A percentile compares a stretch with the other conserved stretches of the same genome.
These are phyloP conservation scores for Nixonia krombeini DNA, from an alignment of 1,140 invertebrate species.

Conservation along the genomic window DNA sequence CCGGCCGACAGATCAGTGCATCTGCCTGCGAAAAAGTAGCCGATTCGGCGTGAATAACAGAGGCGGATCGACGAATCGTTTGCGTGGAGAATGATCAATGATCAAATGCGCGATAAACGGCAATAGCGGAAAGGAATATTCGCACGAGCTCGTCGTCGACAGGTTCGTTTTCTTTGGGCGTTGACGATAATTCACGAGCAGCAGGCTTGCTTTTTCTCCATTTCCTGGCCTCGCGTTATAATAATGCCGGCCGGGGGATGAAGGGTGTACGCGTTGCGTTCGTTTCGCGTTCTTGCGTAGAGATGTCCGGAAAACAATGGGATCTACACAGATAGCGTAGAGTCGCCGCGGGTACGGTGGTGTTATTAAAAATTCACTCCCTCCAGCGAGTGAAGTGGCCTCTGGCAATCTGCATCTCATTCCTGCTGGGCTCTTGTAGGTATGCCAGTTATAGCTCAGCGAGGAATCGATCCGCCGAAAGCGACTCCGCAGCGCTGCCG, in stretches of 20 bases:
- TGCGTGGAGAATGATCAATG: too few species aligned
- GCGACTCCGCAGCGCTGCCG: constrained; percentile 12
- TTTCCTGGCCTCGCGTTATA: constrained; percentile 54
- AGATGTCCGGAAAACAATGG: constrained; percentile 63
- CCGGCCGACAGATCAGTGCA: too few species aligned
- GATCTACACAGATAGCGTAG: constrained; percentile 52
- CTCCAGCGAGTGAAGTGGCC: constrained; percentile 68
- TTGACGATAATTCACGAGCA: constrained; percentile 34
- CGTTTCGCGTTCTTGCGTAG: constrained; percentile 48
- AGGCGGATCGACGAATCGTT: too few species aligned
- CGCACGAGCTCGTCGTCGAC: too few species aligned
- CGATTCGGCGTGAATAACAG: too few species aligned
- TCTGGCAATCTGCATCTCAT: constrained; percentile 72
- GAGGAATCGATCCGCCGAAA: constrained; percentile 32
- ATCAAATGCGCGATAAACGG: too few species aligned
- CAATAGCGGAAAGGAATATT: too few species aligned
- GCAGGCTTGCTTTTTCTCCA: constrained; percentile 42
- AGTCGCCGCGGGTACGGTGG: constrained; percentile 58
- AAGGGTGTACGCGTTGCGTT: constrained; percentile 44
- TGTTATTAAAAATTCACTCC: constrained; percentile 73
- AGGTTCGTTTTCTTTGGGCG: constrained; percentile 23
- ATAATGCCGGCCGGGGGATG: constrained; percentile 48
- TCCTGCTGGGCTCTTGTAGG: constrained; percentile 60
- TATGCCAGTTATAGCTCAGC: constrained; percentile 41
- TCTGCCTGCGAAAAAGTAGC: too few species aligned